These are phyloP conservation scores for Scelioninae gen. 2 DNA, from an alignment of 2,888 invertebrate species.

Conservation along the genomic window DNA sequence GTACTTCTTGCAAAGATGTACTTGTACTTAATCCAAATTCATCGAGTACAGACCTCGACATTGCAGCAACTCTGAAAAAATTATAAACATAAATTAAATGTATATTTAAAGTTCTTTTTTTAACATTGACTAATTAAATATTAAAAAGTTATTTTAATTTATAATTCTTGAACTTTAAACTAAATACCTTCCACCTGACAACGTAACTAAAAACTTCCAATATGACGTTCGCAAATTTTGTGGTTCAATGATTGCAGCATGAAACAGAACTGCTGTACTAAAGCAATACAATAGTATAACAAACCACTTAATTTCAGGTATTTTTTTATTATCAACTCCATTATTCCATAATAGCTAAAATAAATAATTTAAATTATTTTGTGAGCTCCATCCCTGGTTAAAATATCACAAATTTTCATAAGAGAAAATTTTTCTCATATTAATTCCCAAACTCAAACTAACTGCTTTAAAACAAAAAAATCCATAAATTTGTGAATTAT, in stretches of 20 bases:
- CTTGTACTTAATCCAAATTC: slow-evolving; percentile 79
- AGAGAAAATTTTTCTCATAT: no score
- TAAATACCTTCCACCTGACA: slow-evolving; percentile 82
- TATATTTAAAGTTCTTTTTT: no score
- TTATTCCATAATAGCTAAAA: slow-evolving; percentile 83
- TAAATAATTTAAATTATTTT: no score
- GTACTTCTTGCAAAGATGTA: slow-evolving; percentile 75
- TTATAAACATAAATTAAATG: no score
- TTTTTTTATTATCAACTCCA: slow-evolving; percentile 80
- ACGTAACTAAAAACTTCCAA: slow-evolving; percentile 85
- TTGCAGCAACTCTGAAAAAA: slow-evolving; percentile 43
- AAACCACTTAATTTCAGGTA: slow-evolving; percentile 84
- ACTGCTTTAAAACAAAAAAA: no score
- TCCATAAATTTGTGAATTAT: no score
- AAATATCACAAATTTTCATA: no score
- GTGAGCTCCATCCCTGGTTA: no score
- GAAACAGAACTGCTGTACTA: slow-evolving; percentile 86
- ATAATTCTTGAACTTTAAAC: no score
- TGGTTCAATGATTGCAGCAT: slow-evolving; percentile 87
- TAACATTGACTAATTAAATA: no score
- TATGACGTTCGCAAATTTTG: slow-evolving; percentile 87
- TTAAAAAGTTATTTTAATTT: background rate
- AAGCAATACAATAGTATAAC: slow-evolving; percentile 84
- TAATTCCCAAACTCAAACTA: no score
- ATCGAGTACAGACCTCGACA: slow-evolving; percentile 78